Evolutionary conservation across 2,113 vertebrate genomes (phyloP), one percentile per base, ranked within the genome.

Genomic region (Cricetomys ansorgei): DNA sequence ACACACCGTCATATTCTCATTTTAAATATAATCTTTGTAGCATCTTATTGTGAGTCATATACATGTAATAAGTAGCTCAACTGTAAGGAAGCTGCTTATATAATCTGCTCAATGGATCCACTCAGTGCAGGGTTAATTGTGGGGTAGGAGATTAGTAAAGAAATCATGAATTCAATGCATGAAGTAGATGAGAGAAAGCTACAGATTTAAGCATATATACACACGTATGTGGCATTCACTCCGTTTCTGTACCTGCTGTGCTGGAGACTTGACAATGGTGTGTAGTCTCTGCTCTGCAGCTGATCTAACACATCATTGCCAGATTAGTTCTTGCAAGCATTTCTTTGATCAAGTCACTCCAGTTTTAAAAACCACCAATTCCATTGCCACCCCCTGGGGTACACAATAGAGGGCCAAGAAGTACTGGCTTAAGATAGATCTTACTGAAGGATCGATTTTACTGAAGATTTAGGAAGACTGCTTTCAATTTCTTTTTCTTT

Each of bases 251-350:
- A 16, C n/a, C 53, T 9, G 12, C 15, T 29, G 29, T 43, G 59
- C 40, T 64, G 59, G 40, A 29, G 57, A 53, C 57, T 62, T 29
- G 13, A 7, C 57, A 83, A 13, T 43, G n/a, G 5, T 7, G 13
- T 27, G 5, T 0, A 13, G 19, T 17, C n/a, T 31, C 29, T 64
- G 40, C 40, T 12, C 40, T 43, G 40, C 1, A 21, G 27, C 40
- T 15, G 15, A 31, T 3, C 7, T 16, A 17, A 10, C 11, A 81
- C 2, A 57, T 40, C 37, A 7, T 25, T 57, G 37, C 11, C 80
- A 62, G 80, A 40, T 15, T 40, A 4, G 23, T 62, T 83, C 34
- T 29, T 43, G 40, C 27, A 83, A 29, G 25, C 40, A 43, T 27
- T 59, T 40, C 79, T 83, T 59, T 59, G 55, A 29, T 62, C 55